Base-by-base conservation (phyloP, 2,113 vertebrate genomes). In the Larimichthys polyactis region DNA sequence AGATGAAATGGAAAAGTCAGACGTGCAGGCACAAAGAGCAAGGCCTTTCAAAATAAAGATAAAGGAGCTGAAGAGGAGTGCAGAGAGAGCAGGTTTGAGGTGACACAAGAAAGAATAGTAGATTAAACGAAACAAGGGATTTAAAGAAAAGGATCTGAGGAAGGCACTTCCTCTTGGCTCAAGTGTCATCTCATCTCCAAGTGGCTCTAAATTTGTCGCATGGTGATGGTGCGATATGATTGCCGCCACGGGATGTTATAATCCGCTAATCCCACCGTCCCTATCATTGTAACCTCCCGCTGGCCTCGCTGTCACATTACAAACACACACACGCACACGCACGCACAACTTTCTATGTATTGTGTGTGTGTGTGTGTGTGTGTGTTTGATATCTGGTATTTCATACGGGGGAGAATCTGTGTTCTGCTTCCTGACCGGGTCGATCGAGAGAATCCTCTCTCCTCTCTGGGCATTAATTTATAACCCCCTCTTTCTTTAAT, bases 401-500 rank as follows among this genome's bases (percentile, higher is more conserved):
- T 83, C 57, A 70, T 76, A 36, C 16, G 3, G 20, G 81, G 81
- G 36, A 76, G 77, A 83, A 77, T 83, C 71, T 84, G 79, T 74
- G 36, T 75, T 90, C 64, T 83, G 80, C 24, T 29, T 49, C 75
- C 22, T 4, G 20, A 11, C 44, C 27, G 46, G 80, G 80, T 92
- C 75, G 58, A 90, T 90, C 81, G 12, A 85, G 51, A 83, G 71
- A 67, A 87, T 79, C 79, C 74, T 83, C 63, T 75, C 57, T 78
- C 8, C 67, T 81, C 74, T 86, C 62, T 52, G 32, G 52, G 71
- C 52, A 89, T 90, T 90, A 68, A 88, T 92, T 92, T 84, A 89
- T 84, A 85, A 80, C 73, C 87, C 77, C 77, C 71, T 81, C 74
- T 88, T 91, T 91, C 79, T 89, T 89, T 92, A 93, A 94, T 91